Evolutionary conservation across 2,888 invertebrate species (phyloP).

Genomic region (Pseudanteris insignis): DNA sequence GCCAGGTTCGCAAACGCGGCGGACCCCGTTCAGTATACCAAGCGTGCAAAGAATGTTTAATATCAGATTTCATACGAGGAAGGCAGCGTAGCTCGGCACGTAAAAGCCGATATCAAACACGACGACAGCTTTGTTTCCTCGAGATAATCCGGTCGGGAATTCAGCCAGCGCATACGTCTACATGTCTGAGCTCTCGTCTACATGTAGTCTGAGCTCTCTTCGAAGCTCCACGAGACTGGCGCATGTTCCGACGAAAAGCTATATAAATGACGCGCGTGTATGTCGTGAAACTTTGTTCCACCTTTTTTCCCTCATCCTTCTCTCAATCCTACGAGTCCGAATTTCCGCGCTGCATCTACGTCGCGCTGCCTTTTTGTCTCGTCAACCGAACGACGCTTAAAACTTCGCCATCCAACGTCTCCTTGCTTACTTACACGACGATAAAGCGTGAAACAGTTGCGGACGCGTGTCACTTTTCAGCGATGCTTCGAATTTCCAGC

Average conservation of each 20-base stretch:
- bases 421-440: conserved; percentile 30
- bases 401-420: conserved; percentile 31
- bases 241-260: conserved; percentile 42
- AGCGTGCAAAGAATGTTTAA: conserved; percentile 49
- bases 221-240: conserved; percentile 34
- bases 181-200: conserved; percentile 44
- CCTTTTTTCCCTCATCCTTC: conserved; percentile 9
- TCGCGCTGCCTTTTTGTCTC: conserved; percentile 21
- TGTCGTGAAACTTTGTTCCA: conserved; percentile 31
- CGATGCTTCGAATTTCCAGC: conserved; percentile 8
- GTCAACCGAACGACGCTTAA: conserved; percentile 27
- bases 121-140: conserved; percentile 63
- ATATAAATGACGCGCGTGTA: conserved; percentile 49
- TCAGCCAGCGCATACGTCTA: conserved; percentile 52
- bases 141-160: conserved; percentile 62
- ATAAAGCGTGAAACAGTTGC: conserved; percentile 40
- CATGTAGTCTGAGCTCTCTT: conserved; percentile 38
- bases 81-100: conserved; percentile 48
- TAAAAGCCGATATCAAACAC: conserved; percentile 63
- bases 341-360: conserved; percentile 23
- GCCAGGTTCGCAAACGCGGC: too few species aligned
- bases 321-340: conserved; percentile 7
- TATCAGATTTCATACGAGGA: conserved; percentile 46
- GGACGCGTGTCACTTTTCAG: conserved; percentile 40
- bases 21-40: conserved; percentile 43